phyloP scores from a whole-genome alignment of 2,797 vertebrate species.

The Xenentodon cancila region DNA sequence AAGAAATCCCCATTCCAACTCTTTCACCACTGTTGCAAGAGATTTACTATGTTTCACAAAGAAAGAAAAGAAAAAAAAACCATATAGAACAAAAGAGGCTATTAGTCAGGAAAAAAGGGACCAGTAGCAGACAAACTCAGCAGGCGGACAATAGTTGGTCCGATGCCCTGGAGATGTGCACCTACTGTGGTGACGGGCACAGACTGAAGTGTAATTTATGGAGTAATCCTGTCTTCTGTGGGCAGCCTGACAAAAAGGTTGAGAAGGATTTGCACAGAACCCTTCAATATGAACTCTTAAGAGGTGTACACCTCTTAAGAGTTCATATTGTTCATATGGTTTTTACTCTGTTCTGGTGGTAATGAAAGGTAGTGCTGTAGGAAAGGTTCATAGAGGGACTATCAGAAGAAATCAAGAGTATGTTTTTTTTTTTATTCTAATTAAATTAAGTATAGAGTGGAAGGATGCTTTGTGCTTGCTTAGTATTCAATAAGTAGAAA shows the following conservation, averaged over 20 bases:
- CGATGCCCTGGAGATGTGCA: constrained; percentile 62
- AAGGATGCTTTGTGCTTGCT: constrained; percentile 23
- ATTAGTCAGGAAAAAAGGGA: constrained; percentile 44
- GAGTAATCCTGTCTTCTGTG: constrained; percentile 16
- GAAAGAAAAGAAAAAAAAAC: constrained; percentile 29
- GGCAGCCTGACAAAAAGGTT: constrained; percentile 20
- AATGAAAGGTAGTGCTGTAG: constrained; percentile 9
- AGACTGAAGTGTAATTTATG: constrained; percentile 41
- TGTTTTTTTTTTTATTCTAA: constrained; percentile 1
- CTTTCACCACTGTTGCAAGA: constrained; percentile 38
- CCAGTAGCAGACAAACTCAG: constrained; percentile 47
- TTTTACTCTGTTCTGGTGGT: constrained; percentile 9
- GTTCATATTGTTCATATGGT: no score
- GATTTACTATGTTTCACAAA: constrained; percentile 68
- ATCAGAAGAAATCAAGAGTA: not conserved
- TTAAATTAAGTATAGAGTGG: constrained; percentile 14
- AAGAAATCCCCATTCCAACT: constrained; percentile 59
- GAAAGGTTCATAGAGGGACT: constrained; percentile 6
- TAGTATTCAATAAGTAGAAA: constrained; percentile 26
- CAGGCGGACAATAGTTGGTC: constrained; percentile 57
- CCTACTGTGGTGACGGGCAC: constrained; percentile 43
- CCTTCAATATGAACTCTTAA: constrained; percentile 1
- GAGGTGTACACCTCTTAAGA: not conserved
- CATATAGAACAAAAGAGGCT: constrained; percentile 62
- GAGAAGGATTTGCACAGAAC: constrained; percentile 15